Conservation (phyloP, 2,888 invertebrate species). For the Pinctada fucata region DNA sequence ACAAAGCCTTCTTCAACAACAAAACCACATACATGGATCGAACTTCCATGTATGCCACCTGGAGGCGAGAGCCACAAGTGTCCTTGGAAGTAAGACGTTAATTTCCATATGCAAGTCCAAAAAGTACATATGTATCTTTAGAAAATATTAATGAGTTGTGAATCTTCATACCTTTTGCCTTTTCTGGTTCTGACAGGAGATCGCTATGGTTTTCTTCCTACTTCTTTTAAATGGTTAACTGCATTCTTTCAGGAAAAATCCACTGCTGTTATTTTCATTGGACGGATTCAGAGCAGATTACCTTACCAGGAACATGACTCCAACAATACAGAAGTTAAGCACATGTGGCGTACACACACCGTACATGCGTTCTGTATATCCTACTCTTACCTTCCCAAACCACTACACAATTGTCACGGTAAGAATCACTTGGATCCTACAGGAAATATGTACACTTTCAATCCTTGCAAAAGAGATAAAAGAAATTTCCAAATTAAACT, state of each 20-base stretch:
- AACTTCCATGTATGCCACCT: constrained; percentile 39
- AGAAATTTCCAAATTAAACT: not conserved
- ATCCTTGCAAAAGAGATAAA: not conserved
- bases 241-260: constrained; percentile 44
- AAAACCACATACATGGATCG: constrained; percentile 37
- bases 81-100: constrained; percentile 46
- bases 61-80: constrained; percentile 30
- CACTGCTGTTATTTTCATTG: constrained; percentile 67
- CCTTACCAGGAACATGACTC: constrained; percentile 61
- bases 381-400: constrained; percentile 72
- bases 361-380: constrained; percentile 69
- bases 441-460: not conserved
- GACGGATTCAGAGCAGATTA: constrained; percentile 73
- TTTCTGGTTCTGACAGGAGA: no score
- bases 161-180: no score
- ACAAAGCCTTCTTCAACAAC: not conserved
- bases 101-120: not conserved
- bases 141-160: not conserved
- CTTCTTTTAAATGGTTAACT: no score
- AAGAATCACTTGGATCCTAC: constrained; percentile 29
- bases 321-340: constrained; percentile 58
- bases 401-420: constrained; percentile 72
- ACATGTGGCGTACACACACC: constrained; percentile 66
- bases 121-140: not conserved
- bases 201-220: no score